Base-by-base conservation (phyloP, 53 echinoderm and acorn worm genomes). In the Paracentrotus lividus region DNA sequence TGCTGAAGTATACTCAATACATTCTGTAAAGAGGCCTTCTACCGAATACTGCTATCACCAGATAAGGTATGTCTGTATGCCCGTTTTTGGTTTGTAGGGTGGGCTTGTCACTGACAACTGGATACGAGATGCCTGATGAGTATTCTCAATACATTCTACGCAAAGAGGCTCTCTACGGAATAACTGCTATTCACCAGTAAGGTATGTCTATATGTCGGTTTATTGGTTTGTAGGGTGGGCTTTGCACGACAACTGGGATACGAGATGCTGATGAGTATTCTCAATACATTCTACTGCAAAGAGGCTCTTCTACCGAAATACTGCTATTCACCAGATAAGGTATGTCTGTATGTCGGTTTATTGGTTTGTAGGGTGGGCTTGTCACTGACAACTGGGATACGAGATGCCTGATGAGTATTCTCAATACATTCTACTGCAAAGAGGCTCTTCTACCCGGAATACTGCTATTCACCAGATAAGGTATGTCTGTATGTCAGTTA, bases 41-140 rank as follows among this genome's bases (percentile, higher is more conserved):
- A 51, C n/a, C 98, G 94, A 94, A 64, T 98, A 98, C 76, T 93
- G 94, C 94, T 98, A 99, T 94, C 97, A 42, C 95, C 97, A 23
- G 94, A 99, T 61, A 96, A 96, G 98, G 98, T 98, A 27, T 85
- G 93, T 97, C 94, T 97, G n/a, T n/a, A n/a, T n/a, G n/a, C n/a
- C n/a, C n/a, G n/a, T n/a, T n/a, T n/a, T n/a, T n/a, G n/a, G 88
- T 96, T 20, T 95, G n/a, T 99, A 96, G 43, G 99, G 99, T 65
- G 99, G 99, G 18, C 95, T 97, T n/a, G 99, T 99, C 49, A 99
- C 99, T 7, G 99, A 99, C 58, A 90, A 95, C 68, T 97, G 97
- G 99, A 99, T 49, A 77, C 97, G 26, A 56, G 99, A 42, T 97
- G 97, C n/a, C 90, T 99, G 38, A 94, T 96, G 68, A 97, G 99